phyloP scores from a whole-genome alignment of 2,888 invertebrate genomes.

The Odontocerum albicorne region DNA sequence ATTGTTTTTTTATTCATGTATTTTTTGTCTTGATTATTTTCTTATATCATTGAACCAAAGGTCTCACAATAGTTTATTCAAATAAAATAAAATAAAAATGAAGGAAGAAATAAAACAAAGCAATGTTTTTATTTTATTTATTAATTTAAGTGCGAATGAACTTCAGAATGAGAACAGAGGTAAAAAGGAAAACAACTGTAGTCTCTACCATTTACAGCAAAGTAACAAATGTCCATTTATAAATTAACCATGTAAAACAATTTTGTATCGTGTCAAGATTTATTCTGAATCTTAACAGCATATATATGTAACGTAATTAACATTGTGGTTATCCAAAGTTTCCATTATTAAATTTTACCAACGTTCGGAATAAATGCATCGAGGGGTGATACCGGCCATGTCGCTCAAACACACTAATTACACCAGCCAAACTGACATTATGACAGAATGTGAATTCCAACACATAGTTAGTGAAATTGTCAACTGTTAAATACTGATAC shows the following conservation, averaged over 20 bases:
- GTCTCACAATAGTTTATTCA: too few species aligned
- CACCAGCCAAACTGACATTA: too few species aligned
- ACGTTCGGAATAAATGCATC: conserved; percentile 11
- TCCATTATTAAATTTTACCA: conserved; percentile 8
- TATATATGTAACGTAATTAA: too few species aligned
- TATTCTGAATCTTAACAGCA: too few species aligned
- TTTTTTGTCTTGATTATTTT: too few species aligned
- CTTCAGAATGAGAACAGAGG: conserved; percentile 29
- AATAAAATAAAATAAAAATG: neutral
- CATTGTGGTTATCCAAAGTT: too few species aligned
- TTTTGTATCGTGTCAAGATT: neutral
- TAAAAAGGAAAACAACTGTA: conserved; percentile 29
- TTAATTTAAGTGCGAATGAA: conserved; percentile 33
- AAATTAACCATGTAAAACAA: conserved; percentile 8
- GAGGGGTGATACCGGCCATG: conserved; percentile 8
- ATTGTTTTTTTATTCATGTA: too few species aligned
- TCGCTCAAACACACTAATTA: conserved; percentile 4
- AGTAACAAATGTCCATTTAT: conserved; percentile 28
- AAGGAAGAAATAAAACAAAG: conserved; percentile 7
- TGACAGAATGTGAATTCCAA: too few species aligned
- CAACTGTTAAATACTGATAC: too few species aligned
- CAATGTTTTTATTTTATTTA: conserved; percentile 31
- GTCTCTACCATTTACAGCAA: conserved; percentile 31
- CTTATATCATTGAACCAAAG: too few species aligned
- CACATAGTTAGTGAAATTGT: too few species aligned